These are phyloP conservation scores for Sericinus montela DNA, from an alignment of 2,888 invertebrate genomes.

Conservation along the genomic window DNA sequence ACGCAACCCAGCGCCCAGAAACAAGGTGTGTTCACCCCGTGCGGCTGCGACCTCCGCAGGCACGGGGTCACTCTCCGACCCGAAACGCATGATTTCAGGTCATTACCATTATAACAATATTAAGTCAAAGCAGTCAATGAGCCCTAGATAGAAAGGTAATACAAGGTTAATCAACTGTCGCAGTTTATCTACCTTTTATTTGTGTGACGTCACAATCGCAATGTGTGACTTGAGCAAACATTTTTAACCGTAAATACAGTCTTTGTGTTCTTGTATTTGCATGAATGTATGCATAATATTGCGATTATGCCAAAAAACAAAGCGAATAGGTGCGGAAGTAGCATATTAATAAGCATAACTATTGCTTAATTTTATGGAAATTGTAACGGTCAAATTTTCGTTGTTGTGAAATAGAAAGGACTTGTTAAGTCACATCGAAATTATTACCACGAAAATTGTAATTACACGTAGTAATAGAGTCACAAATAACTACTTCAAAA, in stretches of 20 bases:
- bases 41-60: constrained; percentile 49
- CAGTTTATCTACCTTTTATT: constrained; percentile 19
- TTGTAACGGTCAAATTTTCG: neutral
- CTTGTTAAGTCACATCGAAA: too few species aligned
- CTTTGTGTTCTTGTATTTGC: constrained; percentile 1
- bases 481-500: too few species aligned
- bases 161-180: constrained; percentile 20
- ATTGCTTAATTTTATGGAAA: neutral
- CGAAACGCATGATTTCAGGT: constrained; percentile 44
- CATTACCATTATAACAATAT: constrained; percentile 22
- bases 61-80: constrained; percentile 50
- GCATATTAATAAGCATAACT: neutral
- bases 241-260: neutral
- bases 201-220: constrained; percentile 1
- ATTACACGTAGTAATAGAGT: too few species aligned
- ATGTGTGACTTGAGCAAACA: constrained; percentile 8
- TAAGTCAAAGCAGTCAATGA: constrained; percentile 5
- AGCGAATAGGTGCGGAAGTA: neutral
- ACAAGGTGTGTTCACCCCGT: constrained; percentile 59
- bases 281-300: neutral
- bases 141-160: constrained; percentile 15
- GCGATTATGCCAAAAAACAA: constrained; percentile 3
- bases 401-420: neutral
- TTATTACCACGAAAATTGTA: too few species aligned
- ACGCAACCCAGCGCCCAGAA: constrained; percentile 47